Evolutionary conservation across 1,140 invertebrate species (phyloP), one percentile per base, ranked within the genome.

Genomic region (Trichogramma pretiosum): DNA sequence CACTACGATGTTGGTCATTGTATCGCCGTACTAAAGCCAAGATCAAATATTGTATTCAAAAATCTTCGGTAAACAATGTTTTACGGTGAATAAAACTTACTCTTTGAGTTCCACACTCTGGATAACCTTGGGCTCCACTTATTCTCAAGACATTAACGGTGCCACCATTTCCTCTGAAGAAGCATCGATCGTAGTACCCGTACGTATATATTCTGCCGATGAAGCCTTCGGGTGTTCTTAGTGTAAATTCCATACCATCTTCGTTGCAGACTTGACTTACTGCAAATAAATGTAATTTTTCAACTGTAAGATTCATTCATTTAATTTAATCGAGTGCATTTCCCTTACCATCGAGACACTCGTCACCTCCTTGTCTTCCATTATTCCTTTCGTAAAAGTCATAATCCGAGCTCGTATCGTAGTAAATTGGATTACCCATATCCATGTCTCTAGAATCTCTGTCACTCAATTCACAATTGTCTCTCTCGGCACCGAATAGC

Each of bases 1-100:
- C 16, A 94, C 89, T 3, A 92, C 88, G 39, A 94, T 93, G 59
- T 93, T 94, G 32, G 89, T 93, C 81, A 93, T 86, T 1, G 87
- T 89, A 58, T 93, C 89, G 0, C 87, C 89, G 56, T 88, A 91
- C 85, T 91, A 65, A 14, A 64, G 72, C 55, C 14, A 26, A 26
- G 7, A 7, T 33, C 4, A 33, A 16, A 33, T n/a, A 36, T 22
- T 38, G 11, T 4, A n/a, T 38, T 8, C 3, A 28, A 28, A 17
- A 49, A 49, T 14, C 36, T 37, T 24, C n/a, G n/a, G n/a, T n/a
- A n/a, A n/a, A n/a, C n/a, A n/a, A 36, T 32, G 13, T 26, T 18
- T 17, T 48, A 22, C 36, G 14, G 3, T 50, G n/a, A 44, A 33
- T 30, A 10, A 38, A 16, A 22, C 21, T 40, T 58, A 65, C 65